Percentiles rank a stretch among this genome's conserved stretches.
These are phyloP conservation scores for Thaumatotibia leucotreta DNA, from an alignment of 1,140 invertebrate species.

Conservation along the genomic window DNA sequence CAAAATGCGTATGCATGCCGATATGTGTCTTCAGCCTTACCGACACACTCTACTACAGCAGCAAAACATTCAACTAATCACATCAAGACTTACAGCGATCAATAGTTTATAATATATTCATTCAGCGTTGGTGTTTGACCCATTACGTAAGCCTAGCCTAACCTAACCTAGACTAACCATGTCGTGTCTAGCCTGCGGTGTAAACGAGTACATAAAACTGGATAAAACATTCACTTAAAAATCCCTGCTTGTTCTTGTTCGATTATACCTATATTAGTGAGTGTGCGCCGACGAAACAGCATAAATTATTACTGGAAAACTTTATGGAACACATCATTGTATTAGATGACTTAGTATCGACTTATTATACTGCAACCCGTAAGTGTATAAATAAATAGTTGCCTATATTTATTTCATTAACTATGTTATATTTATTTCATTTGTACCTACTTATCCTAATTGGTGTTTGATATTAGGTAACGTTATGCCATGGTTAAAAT, in stretches of 20 bases:
- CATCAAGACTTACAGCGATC: neutral
- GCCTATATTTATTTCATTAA: slow-evolving; percentile 9
- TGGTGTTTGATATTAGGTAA: slow-evolving; percentile 57
- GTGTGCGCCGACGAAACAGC: slow-evolving; percentile 35
- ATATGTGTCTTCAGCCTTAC: too few relatives aligned
- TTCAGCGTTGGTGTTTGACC: slow-evolving; percentile 13
- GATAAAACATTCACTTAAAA: slow-evolving; percentile 36
- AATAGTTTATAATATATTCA: neutral
- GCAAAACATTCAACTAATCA: slow-evolving; percentile 5
- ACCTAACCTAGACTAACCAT: slow-evolving; percentile 18
- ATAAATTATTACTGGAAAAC: slow-evolving; percentile 59
- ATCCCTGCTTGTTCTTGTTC: slow-evolving; percentile 60
- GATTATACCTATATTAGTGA: slow-evolving; percentile 36
- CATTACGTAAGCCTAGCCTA: slow-evolving; percentile 11
- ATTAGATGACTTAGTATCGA: slow-evolving; percentile 39
- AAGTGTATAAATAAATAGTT: slow-evolving; percentile 8
- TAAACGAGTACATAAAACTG: slow-evolving; percentile 29
- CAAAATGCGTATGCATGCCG: too few relatives aligned
- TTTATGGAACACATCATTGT: slow-evolving; percentile 65
- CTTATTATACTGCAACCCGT: slow-evolving; percentile 21
- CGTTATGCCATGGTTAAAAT: slow-evolving; percentile 40
- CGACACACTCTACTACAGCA: neutral
- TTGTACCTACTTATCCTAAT: slow-evolving; percentile 58
- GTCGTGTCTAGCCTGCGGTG: slow-evolving; percentile 13
- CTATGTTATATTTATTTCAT: slow-evolving; percentile 25